phyloP scores from a whole-genome alignment of 1,140 invertebrate genomes.

The Lepidurus arcticus region DNA sequence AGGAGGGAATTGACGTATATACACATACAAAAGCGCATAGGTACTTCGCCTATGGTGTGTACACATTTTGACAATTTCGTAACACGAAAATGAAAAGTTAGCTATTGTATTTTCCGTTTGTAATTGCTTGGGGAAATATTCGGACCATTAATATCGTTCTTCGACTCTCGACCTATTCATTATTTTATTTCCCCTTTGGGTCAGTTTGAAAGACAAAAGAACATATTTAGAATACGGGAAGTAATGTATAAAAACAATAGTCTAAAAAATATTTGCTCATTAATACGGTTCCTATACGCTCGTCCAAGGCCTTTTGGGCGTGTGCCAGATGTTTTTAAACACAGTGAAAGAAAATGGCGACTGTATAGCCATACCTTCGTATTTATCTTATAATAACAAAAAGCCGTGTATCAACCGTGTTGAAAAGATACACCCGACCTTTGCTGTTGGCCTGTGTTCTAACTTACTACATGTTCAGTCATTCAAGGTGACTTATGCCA shows the following conservation, averaged over 20 bases:
- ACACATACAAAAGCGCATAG: not conserved
- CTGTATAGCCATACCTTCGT: not conserved
- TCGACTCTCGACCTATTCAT: not conserved
- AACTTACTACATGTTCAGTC: no score
- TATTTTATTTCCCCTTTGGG: not conserved
- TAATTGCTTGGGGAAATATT: no score
- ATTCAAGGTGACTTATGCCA: no score
- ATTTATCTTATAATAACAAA: not conserved
- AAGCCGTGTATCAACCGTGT: not conserved
- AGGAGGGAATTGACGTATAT: not conserved
- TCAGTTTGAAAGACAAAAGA: not conserved
- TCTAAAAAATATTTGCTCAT: not conserved
- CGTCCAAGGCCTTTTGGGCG: constrained; percentile 8
- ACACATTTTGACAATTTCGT: not conserved
- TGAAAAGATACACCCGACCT: not conserved
- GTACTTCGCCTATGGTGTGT: not conserved
- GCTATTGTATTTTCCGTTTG: no score
- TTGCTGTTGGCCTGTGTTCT: no score
- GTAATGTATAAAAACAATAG: constrained; percentile 1
- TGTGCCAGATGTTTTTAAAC: not conserved
- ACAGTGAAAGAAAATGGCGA: constrained; percentile 15
- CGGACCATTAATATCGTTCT: no score
- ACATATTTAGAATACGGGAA: not conserved
- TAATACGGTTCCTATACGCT: not conserved
- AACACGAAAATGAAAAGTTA: not conserved